Evolutionary conservation across 2,888 invertebrate genomes (phyloP).

Genomic region (Leptogaster cylindrica): DNA sequence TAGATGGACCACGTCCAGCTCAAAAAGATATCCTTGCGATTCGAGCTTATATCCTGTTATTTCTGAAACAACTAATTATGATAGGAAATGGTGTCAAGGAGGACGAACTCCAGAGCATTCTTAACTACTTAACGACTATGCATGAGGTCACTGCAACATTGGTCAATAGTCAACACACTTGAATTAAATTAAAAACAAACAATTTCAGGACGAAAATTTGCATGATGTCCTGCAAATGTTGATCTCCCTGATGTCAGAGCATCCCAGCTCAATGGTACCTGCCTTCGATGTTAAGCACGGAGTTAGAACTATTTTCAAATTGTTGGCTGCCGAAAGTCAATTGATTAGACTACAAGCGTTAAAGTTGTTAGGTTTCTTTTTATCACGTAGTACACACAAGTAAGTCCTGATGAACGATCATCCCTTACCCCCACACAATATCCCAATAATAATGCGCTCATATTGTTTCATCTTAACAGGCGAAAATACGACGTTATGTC

Average conservation of each 20-base stretch:
- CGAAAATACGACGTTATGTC: conserved; percentile 99
- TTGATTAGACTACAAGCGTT: conserved; percentile 93
- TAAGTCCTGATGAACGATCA: conserved; percentile 62
- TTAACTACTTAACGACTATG: conserved; percentile 97
- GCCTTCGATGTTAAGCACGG: conserved; percentile 98
- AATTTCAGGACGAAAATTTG: conserved; percentile 85
- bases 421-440: too few species aligned
- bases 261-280: conserved; percentile 98
- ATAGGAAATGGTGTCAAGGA: conserved; percentile 97
- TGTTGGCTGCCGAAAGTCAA: conserved; percentile 95
- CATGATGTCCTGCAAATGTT: conserved; percentile 97
- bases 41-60: conserved; percentile 92
- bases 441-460: background rate
- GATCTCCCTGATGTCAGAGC: conserved; percentile 96
- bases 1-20: conserved; percentile 92
- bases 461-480: conserved; percentile 63
- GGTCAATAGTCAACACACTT: background rate
- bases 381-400: conserved; percentile 98
- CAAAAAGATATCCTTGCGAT: conserved; percentile 94
- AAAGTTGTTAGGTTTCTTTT: conserved; percentile 95
- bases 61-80: conserved; percentile 95
- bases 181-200: background rate
- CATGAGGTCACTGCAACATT: conserved; percentile 78
- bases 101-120: conserved; percentile 96
- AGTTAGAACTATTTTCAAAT: conserved; percentile 94